Base-by-base conservation (phyloP, 2,888 invertebrate genomes). In the Drosophila nr. medialis region DNA sequence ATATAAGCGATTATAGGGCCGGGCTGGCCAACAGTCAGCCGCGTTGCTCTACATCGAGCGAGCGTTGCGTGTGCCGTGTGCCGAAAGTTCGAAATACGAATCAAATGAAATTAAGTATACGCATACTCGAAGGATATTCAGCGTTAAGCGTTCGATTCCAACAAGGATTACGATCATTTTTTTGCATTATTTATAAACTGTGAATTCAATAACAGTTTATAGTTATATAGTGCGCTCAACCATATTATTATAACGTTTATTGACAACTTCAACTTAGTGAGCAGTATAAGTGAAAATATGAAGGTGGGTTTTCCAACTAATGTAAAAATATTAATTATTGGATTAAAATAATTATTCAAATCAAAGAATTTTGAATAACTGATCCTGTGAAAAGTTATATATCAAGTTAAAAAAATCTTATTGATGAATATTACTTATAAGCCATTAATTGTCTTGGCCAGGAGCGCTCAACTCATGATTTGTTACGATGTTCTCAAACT, bases 1-100 rank as follows among this genome's bases (percentile, higher is more conserved):
- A 93, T 93, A 93, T 92, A 93, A 93, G 91, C 92, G 92, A 91
- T 91, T 91, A 92, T 93, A 93, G 93, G 93, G 93, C 91, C 90
- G 91, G 91, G 92, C 92, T 92, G 92, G 92, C 91, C 92, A 93
- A 91, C 93, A 93, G 93, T 93, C 89, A 91, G 90, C 92, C 92
- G 92, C 91, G 93, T 92, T 93, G 92, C 93, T 93, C 93, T 90
- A 93, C 91, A 90, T 91, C 91, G 81, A 81, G 87, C 90, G 91
- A 90, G 92, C 92, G 91, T 91, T 81, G 78, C 74, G 69, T 74
- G 72, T 72, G 72, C 67, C 74, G 75, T 74, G 74, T 68, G 64
- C 67, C 70, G 74, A 70, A 49, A 54, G 27, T 60, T 65, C 38
- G 66, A 69, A 62, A 29, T 21, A 54, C 50, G 59, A 53, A 56